phyloP scores from a whole-genome alignment of 2,113 vertebrate species.

The Lycocorax pyrrhopterus region DNA sequence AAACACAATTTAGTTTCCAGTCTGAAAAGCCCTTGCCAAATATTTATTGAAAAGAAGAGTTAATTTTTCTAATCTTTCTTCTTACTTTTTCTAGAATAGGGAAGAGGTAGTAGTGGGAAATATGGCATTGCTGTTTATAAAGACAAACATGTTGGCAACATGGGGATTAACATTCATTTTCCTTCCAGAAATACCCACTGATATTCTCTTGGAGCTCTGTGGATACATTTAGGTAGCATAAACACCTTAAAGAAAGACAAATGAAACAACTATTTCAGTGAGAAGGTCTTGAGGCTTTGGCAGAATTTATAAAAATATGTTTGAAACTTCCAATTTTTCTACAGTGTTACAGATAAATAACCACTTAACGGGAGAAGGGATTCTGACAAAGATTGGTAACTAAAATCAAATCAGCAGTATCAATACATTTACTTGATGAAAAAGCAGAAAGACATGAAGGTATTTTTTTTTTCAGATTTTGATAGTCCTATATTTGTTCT shows the following conservation, averaged over 20 bases:
- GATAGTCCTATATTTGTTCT: slow-evolving; percentile 30
- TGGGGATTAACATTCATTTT: neutral
- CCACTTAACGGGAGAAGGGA: neutral
- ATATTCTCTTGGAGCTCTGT: neutral
- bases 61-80: neutral
- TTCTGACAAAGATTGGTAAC: neutral
- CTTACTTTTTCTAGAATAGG: neutral
- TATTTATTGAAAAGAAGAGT: neutral
- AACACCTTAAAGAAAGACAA: neutral
- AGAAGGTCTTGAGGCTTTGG: neutral
- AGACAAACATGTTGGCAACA: neutral
- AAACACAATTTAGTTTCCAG: neutral
- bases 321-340: neutral
- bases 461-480: slow-evolving; percentile 13
- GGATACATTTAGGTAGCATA: neutral
- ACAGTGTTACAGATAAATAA: neutral
- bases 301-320: neutral
- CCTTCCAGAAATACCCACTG: neutral
- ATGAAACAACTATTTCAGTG: neutral
- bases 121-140: neutral
- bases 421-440: neutral
- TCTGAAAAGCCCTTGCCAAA: neutral
- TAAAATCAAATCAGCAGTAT: neutral
- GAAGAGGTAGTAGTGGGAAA: neutral
- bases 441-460: neutral